phyloP scores from a whole-genome alignment of 1,140 invertebrate genomes.

The Drosophila aff. region DNA sequence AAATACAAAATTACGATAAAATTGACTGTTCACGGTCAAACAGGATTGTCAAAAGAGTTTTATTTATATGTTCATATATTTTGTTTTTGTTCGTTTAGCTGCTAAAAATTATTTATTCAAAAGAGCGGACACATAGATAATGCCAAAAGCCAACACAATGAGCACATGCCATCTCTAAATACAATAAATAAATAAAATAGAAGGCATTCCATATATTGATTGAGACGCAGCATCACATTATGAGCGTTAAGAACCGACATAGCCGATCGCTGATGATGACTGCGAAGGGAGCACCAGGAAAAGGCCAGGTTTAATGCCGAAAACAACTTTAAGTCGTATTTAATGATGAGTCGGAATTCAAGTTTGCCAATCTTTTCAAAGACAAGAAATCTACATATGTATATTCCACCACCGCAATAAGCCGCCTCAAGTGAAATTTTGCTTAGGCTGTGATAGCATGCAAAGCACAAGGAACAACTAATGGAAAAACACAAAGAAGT shows the following conservation, averaged over 20 bases:
- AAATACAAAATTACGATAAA: constrained; percentile 68
- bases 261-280: constrained; percentile 6
- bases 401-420: background rate
- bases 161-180: constrained; percentile 9
- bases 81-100: constrained; percentile 24
- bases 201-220: constrained; percentile 34
- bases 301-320: background rate
- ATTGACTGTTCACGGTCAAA: constrained; percentile 64
- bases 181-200: constrained; percentile 19
- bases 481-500: background rate
- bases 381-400: background rate
- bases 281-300: constrained; percentile 1
- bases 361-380: background rate
- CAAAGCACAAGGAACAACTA: background rate
- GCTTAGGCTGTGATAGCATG: background rate
- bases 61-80: constrained; percentile 4
- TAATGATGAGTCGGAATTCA: background rate
- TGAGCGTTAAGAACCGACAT: background rate
- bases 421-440: background rate
- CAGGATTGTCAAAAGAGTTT: constrained; percentile 57
- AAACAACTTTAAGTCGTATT: background rate
- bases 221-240: constrained; percentile 30
- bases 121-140: constrained; percentile 63
- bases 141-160: constrained; percentile 34
- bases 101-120: constrained; percentile 70